phyloP scores from a whole-genome alignment of 2,113 vertebrate genomes.

The Leptocoma aspasia region DNA sequence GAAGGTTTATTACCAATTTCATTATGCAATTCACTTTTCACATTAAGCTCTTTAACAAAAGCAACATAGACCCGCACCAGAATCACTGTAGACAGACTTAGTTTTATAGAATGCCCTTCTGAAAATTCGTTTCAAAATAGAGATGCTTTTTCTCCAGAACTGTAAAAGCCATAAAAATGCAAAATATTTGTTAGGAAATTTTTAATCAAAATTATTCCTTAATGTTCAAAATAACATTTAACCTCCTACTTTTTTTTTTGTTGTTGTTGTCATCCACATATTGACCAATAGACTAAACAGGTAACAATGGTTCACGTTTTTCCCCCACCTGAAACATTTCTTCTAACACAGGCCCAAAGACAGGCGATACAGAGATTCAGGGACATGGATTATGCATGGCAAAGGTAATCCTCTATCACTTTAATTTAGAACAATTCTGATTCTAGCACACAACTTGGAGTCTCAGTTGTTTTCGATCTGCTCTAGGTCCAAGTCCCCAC shows the following conservation, averaged over 20 bases:
- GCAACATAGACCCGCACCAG: conserved; percentile 41
- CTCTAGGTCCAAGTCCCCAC: conserved; percentile 76
- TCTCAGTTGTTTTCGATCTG: conserved; percentile 78
- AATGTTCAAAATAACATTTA: conserved; percentile 55
- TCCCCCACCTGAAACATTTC: conserved; percentile 41
- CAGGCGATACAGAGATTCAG: conserved; percentile 54
- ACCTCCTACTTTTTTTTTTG: background rate
- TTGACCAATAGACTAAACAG: conserved; percentile 55
- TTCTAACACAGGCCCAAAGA: conserved; percentile 54
- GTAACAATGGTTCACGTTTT: conserved; percentile 38
- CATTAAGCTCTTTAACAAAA: conserved; percentile 54
- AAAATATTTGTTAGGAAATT: conserved; percentile 71
- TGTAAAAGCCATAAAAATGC: conserved; percentile 73
- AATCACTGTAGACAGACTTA: conserved; percentile 55
- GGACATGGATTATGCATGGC: conserved; percentile 68
- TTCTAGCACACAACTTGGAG: conserved; percentile 19
- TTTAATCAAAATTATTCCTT: conserved; percentile 63
- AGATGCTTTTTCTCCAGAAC: conserved; percentile 69
- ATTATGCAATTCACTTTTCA: conserved; percentile 24
- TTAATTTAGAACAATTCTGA: conserved; percentile 50
- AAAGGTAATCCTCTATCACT: conserved; percentile 64
- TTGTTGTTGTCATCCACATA: conserved; percentile 7
- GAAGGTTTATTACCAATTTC: conserved; percentile 34
- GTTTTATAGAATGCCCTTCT: conserved; percentile 67
- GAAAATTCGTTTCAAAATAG: conserved; percentile 74